Evolutionary conservation across 2,797 vertebrate species (phyloP).

Genomic region (Intellagama lesueurii): DNA sequence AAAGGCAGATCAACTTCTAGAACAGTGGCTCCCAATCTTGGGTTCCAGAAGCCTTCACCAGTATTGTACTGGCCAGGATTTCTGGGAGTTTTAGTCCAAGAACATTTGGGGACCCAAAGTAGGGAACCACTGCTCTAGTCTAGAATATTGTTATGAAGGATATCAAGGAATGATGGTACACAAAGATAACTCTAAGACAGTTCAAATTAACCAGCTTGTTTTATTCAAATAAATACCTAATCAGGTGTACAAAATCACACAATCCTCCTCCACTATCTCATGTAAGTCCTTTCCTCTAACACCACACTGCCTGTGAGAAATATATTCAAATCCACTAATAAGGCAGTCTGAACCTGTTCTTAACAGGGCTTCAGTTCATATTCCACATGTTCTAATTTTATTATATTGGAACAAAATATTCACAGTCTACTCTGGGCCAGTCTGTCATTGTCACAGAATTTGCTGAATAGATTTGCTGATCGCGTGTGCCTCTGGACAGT

Average conservation of each 20-base stretch:
- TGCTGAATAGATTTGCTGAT: slow-evolving; percentile 40
- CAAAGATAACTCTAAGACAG: neutral
- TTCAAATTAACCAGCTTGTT: neutral
- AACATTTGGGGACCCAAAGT: no score
- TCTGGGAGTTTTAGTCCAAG: no score
- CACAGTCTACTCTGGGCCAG: slow-evolving; percentile 1
- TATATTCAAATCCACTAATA: neutral
- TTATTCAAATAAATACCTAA: neutral
- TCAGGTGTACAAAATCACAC: neutral
- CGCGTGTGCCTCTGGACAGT: slow-evolving; percentile 34
- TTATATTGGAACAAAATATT: slow-evolving; percentile 12
- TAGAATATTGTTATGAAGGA: neutral
- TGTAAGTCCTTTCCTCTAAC: neutral
- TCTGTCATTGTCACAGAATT: slow-evolving; percentile 44
- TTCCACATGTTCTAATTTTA: slow-evolving; percentile 36
- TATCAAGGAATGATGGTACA: neutral
- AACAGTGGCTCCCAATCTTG: no score
- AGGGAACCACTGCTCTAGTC: no score
- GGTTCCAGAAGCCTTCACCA: no score
- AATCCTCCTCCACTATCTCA: neutral
- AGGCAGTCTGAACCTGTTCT: slow-evolving; percentile 36
- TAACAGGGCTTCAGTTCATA: slow-evolving; percentile 43
- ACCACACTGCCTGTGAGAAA: neutral
- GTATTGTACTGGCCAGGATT: no score
- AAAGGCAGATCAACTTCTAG: no score